Evolutionary conservation across 2,888 invertebrate genomes (phyloP), one percentile per base, ranked within the genome.

Genomic region (Stenolophus ochropezus): DNA sequence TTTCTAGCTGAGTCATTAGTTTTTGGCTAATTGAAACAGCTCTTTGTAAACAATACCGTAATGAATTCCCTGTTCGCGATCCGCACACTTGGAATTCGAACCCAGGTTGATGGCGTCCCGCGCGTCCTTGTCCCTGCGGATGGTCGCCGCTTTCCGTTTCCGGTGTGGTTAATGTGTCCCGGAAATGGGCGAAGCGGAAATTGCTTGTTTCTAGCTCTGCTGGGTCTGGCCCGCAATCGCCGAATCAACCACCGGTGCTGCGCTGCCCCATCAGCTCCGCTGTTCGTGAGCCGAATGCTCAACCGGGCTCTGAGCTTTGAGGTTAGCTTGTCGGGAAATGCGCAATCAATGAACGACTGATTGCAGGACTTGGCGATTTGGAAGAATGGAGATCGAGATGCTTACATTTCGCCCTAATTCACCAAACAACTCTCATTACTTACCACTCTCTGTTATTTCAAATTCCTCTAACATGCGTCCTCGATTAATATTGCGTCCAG

Each of bases 161-260:
- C 75, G 75, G 56, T 51, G 56, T 53, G 75, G 75, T 27, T 75
- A 75, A 75, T 75, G 75, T 75, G 53, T 53, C 25, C 53, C 75
- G 75, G 75, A 75, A 53, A 75, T 75, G 75, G 33, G 53, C 75
- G 51, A 75, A 51, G 25, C 75, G 75, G 75, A 75, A 75, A 75
- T 75, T 75, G 75, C 51, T 75, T 75, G 75, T 75, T 75, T 75
- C 75, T 75, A 51, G 20, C 23, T 49, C 73, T 25, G 20, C 3
- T 20, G 6, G 5, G 14, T 16, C 33, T 21, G 73, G 73, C 21
- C 73, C 49, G 73, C 49, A 49, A 73, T 47, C 18, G 14, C 20
- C 11, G 2, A 20, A 56, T 20, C 20, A 21, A 20, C 11, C 18
- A 56, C 20, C 56, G 18, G 20, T 20, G 14, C 51, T 14, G 56